Evolutionary conservation across 2,888 invertebrate species (phyloP).

Genomic region (Lasioglossum villosulum): DNA sequence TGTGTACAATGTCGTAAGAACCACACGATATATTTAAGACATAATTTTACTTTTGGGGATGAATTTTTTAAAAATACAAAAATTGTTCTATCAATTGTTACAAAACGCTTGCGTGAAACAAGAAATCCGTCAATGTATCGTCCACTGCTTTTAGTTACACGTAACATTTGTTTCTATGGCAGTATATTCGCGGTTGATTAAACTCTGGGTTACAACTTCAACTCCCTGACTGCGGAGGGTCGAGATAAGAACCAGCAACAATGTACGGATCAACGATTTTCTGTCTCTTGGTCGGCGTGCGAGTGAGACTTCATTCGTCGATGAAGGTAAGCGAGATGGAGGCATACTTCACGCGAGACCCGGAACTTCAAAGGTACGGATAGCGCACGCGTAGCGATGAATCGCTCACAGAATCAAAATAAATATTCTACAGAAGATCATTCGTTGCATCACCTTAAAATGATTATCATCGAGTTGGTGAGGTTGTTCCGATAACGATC

Average conservation of each 20-base stretch:
- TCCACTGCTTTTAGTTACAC: background rate
- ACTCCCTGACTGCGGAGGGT: background rate
- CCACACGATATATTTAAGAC: too few relatives aligned
- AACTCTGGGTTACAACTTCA: background rate
- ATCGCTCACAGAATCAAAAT: background rate
- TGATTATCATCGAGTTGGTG: background rate
- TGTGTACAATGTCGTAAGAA: too few relatives aligned
- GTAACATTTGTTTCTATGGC: background rate
- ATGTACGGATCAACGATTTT: constrained; percentile 1
- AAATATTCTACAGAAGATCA: too few relatives aligned
- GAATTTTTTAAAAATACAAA: background rate
- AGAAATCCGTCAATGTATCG: background rate
- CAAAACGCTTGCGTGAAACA: background rate
- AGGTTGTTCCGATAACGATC: background rate
- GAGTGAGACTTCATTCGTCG: background rate
- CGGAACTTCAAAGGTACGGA: background rate
- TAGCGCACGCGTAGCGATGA: background rate
- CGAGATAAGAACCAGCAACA: background rate
- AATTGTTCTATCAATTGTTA: background rate
- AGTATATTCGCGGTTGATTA: background rate
- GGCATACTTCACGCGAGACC: background rate
- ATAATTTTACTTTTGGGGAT: too few relatives aligned
- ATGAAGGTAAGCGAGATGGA: background rate
- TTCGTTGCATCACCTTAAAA: background rate
- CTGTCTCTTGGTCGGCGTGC: background rate